Evolutionary conservation across 2,797 vertebrate genomes (phyloP), one percentile per base, ranked within the genome.

Genomic region (Odontamblyopus lacepedii): DNA sequence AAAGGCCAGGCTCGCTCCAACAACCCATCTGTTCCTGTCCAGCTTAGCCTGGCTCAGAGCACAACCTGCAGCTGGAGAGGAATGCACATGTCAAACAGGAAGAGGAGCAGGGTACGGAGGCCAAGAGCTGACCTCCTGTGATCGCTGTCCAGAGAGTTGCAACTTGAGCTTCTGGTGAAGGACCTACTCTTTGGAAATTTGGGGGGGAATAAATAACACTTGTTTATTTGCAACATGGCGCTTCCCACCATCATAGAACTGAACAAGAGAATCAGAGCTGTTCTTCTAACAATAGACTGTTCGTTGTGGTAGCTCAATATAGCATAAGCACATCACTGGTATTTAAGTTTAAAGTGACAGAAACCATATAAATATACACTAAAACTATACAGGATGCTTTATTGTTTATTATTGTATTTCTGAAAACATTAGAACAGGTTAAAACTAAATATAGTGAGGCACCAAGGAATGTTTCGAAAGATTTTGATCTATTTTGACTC

Each of bases 1-100:
- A 83, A 77, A 90, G 86, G 83, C 83, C 85, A 95, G 94, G 92
- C 94, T 93, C 93, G 94, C 95, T 96, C 95, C 94, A 96, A 94
- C 94, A 96, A 95, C 95, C 97, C 97, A 97, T 98, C 96, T 97
- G 96, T 96, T 97, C 95, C 95, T 96, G 64, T 66, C 94, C 94
- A 95, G 96, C 96, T 96, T 95, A 83, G 70, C 81, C 82, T 85
- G 88, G 87, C 82, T 78, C 78, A 29, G 75, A 83, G 71, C 81
- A 68, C 78, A 74, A 86, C 87, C 91, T 87, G 85, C 85, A 80
- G 81, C 88, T 89, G 87, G 90, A 89, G 86, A 90, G 86, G 85
- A 88, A 90, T 83, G 79, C 50, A 63, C 55, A 68, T 75, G 84
- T 82, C 81, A 70, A 72, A 81, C 70, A 70, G 75, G 4, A 59